These are phyloP conservation scores for Catalaphyllia jardinei DNA, from an alignment of 64 coral and sea anemone genomes.

Conservation along the genomic window DNA sequence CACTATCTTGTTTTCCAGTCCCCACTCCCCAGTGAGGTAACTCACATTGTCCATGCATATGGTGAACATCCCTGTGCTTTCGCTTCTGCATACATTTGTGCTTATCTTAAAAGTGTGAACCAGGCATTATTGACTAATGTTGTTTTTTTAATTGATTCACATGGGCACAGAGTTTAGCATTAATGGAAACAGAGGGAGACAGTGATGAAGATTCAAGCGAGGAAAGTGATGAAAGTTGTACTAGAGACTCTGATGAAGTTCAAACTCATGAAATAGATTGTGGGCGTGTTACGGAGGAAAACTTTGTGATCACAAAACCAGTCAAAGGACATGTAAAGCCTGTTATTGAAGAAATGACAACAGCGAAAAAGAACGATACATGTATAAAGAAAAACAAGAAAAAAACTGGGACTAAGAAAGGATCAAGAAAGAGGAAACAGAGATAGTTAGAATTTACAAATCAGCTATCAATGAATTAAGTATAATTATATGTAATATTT, in stretches of 20 bases:
- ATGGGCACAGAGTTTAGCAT: slow-evolving; percentile 30
- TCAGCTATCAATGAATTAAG: too few relatives aligned
- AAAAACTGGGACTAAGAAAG: not conserved
- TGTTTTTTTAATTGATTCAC: not conserved
- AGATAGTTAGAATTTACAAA: not conserved
- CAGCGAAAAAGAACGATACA: not conserved
- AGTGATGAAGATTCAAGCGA: slow-evolving; percentile 7
- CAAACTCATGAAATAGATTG: slow-evolving; percentile 38
- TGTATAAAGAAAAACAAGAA: slow-evolving; percentile 7
- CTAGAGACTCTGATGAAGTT: slow-evolving; percentile 31
- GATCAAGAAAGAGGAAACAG: not conserved
- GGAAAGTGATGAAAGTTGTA: not conserved
- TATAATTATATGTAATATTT: too few relatives aligned
- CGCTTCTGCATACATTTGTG: too few relatives aligned
- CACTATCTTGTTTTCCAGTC: too few relatives aligned
- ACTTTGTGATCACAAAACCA: slow-evolving; percentile 51
- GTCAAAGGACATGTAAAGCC: slow-evolving; percentile 34
- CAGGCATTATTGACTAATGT: not conserved
- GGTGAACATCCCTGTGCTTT: too few relatives aligned
- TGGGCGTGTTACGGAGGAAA: slow-evolving; percentile 53
- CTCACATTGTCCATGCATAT: too few relatives aligned
- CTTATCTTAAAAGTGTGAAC: too few relatives aligned
- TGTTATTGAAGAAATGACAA: slow-evolving; percentile 43
- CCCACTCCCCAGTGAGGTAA: too few relatives aligned
- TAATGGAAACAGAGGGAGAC: slow-evolving; percentile 37